Percentiles rank a stretch among this genome's conserved stretches.
These are phyloP conservation scores for Noctua janthe DNA, from an alignment of 2,888 invertebrate genomes.

Conservation along the genomic window DNA sequence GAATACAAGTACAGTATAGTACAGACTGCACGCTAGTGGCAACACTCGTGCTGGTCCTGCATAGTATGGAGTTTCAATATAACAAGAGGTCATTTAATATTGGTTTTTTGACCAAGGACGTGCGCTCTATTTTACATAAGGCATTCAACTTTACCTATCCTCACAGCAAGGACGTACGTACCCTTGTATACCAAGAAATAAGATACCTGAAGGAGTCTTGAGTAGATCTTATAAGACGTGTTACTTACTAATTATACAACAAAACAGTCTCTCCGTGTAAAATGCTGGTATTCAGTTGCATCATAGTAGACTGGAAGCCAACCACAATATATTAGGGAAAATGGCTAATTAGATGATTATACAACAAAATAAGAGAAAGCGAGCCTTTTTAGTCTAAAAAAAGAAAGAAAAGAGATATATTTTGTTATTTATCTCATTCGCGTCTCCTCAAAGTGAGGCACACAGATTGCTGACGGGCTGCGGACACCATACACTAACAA, in stretches of 20 bases:
- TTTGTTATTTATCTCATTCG: too few species aligned
- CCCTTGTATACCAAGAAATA: background rate
- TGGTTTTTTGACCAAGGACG: background rate
- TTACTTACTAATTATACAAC: too few species aligned
- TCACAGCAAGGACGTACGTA: background rate
- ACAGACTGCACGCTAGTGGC: background rate
- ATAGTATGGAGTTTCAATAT: background rate
- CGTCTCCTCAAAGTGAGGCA: too few species aligned
- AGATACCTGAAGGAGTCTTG: background rate
- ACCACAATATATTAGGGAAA: too few species aligned
- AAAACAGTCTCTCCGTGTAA: too few species aligned
- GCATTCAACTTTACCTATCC: background rate
- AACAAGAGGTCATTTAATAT: background rate
- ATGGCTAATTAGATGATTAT: too few species aligned
- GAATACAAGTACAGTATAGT: background rate
- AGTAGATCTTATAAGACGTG: background rate
- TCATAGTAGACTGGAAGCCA: too few species aligned
- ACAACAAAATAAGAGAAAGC: background rate
- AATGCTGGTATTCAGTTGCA: too few species aligned
- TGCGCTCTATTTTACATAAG: background rate
- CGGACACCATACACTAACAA: too few species aligned
- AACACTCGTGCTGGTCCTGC: background rate
- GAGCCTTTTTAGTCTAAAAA: too few species aligned
- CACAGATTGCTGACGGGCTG: too few species aligned
- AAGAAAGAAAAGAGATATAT: too few species aligned